Percentiles rank a stretch among this genome's conserved stretches.
phyloP scores from a whole-genome alignment of 2,113 vertebrate genomes.

The Coptodon bakossiorum region DNA sequence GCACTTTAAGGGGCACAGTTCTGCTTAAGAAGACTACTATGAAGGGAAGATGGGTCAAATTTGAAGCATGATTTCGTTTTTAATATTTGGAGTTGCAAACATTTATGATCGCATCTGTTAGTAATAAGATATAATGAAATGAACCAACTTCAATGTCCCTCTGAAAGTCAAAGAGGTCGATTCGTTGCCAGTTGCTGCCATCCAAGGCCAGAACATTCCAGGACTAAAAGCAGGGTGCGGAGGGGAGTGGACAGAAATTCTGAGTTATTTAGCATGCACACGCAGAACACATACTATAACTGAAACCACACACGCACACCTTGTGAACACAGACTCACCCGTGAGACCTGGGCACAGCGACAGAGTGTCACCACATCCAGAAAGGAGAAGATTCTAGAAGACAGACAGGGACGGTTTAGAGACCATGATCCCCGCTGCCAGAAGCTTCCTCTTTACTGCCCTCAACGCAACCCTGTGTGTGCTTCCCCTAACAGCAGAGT shows the following conservation, averaged over 20 bases:
- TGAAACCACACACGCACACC: slow-evolving; percentile 57
- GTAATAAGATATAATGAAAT: background rate
- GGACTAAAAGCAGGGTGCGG: slow-evolving; percentile 68
- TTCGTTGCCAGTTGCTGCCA: slow-evolving; percentile 98
- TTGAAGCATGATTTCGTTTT: background rate
- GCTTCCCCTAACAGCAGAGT: background rate
- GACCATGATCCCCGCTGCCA: slow-evolving; percentile 22
- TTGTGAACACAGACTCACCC: slow-evolving; percentile 79
- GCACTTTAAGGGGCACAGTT: background rate
- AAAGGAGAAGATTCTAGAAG: slow-evolving; percentile 96
- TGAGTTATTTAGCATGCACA: background rate
- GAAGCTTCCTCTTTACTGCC: slow-evolving; percentile 25
- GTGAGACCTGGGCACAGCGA: slow-evolving; percentile 97
- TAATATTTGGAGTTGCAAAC: background rate
- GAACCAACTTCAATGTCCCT: slow-evolving; percentile 91
- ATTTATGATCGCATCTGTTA: background rate
- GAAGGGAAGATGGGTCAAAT: background rate
- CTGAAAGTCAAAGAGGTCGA: slow-evolving; percentile 99
- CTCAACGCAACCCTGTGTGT: background rate
- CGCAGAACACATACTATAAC: background rate
- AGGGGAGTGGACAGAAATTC: background rate
- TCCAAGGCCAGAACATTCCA: slow-evolving; percentile 98
- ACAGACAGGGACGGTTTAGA: slow-evolving; percentile 53
- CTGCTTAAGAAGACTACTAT: accelerated
- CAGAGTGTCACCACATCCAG: slow-evolving; percentile 98